phyloP scores from a whole-genome alignment of 2,113 vertebrate species.

The Rana temporaria region DNA sequence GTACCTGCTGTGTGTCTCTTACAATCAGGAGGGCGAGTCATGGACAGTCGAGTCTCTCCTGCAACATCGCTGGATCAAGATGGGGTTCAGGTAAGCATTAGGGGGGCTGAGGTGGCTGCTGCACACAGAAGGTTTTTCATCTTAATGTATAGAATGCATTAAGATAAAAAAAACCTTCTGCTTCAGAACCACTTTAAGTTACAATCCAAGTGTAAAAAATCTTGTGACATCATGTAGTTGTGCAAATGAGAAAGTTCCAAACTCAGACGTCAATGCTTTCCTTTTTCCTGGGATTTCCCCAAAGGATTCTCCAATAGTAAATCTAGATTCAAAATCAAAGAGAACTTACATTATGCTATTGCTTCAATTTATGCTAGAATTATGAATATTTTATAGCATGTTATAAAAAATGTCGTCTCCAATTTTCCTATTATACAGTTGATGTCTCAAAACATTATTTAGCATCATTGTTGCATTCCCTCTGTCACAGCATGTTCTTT shows the following conservation, averaged over 20 bases:
- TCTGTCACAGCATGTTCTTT: constrained; percentile 11
- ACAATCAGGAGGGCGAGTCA: too few relatives aligned
- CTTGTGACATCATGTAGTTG: too few relatives aligned
- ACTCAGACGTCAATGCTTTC: not conserved
- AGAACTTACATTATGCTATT: not conserved
- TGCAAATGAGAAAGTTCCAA: not conserved
- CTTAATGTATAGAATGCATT: too few relatives aligned
- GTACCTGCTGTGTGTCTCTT: too few relatives aligned
- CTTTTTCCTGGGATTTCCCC: not conserved
- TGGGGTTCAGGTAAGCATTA: too few relatives aligned
- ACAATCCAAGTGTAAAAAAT: too few relatives aligned
- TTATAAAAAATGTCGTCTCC: not conserved
- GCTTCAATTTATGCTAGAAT: not conserved
- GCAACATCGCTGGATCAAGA: too few relatives aligned
- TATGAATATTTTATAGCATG: constrained; percentile 10
- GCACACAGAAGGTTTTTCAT: too few relatives aligned
- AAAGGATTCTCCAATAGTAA: not conserved
- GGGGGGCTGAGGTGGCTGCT: too few relatives aligned
- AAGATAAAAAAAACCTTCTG: too few relatives aligned
- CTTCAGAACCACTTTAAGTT: too few relatives aligned
- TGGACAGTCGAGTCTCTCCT: too few relatives aligned
- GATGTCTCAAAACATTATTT: constrained; percentile 21
- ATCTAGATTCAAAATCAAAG: not conserved
- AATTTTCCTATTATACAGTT: not conserved
- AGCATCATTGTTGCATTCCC: constrained; percentile 20